phyloP scores from a whole-genome alignment of 2,113 vertebrate genomes.

The Pteruthius melanotis region DNA sequence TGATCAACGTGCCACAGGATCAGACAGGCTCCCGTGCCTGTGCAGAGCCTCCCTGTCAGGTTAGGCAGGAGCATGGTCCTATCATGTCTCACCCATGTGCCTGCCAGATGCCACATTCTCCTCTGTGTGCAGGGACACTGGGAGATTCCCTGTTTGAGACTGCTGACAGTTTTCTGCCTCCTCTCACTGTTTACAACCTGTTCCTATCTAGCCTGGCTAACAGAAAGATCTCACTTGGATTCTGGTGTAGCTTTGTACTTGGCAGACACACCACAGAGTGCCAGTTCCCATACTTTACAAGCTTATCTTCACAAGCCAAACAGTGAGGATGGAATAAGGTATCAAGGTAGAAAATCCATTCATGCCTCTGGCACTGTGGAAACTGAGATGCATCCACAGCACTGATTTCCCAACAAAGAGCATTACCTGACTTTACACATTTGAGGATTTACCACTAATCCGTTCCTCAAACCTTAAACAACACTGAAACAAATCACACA shows the following conservation, averaged over 20 bases:
- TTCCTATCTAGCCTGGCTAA: neutral
- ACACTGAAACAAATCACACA: neutral
- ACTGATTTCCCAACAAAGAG: neutral
- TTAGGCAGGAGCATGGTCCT: neutral
- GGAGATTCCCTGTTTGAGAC: slow-evolving; percentile 62
- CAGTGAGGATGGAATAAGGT: neutral
- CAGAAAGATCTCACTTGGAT: neutral
- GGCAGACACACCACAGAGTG: neutral
- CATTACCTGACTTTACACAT: neutral
- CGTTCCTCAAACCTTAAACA: neutral
- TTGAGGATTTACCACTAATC: neutral
- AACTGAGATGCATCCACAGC: neutral
- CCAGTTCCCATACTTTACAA: neutral
- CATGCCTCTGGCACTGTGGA: neutral
- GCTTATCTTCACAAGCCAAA: neutral
- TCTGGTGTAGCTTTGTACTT: neutral
- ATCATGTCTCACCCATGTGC: neutral
- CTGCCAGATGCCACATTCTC: slow-evolving; percentile 15
- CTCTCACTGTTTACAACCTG: neutral
- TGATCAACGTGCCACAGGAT: accelerated
- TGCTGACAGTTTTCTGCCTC: slow-evolving; percentile 62
- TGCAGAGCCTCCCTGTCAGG: neutral
- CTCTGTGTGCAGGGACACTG: slow-evolving; percentile 32
- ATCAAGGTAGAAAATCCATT: neutral
- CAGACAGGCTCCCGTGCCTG: accelerated